Base-by-base conservation (phyloP, 2,888 invertebrate genomes). In the Endotricha flammealis region DNA sequence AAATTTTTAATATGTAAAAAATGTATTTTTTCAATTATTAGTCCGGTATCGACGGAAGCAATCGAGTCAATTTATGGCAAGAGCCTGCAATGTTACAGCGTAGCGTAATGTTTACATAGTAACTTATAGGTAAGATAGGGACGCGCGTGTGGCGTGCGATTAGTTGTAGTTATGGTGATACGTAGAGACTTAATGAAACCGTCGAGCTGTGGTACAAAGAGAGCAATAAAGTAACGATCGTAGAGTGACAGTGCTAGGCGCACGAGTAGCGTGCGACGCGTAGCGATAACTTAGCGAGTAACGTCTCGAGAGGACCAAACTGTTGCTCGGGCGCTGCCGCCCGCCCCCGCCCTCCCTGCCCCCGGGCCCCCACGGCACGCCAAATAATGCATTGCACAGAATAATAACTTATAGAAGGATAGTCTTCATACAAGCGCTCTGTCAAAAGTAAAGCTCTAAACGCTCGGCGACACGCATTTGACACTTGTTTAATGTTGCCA, bases 131-230 rank as follows among this genome's bases (percentile, higher is more conserved):
- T 76, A 71, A 70, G 62, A 55, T 66, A 72, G 63, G 46, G 72
- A 64, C 68, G 64, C 71, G 64, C 59, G 61, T 47, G 54, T 54
- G 57, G 48, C 41, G 56, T 58, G 56, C 54, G 59, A 64, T 55
- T 43, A 65, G 50, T 67, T 55, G 73, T 81, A 80, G 82, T 67
- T 74, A 72, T 71, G 71, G 82, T 82, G 82, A 82, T 82, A 81
- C 75, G 76, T 79, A 81, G 81, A 81, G 80, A 83, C 81, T 83
- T 78, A 80, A 73, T 73, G 80, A 77, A 81, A 82, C 78, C 77
- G 77, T 81, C 79, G 80, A 81, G 82, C 82, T 82, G 82, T 83
- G 82, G 79, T 78, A 78, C 73, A 75, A 79, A 73, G 78, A 77
- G 78, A 82, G 78, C 79, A 81, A 81, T 82, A 82, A 79, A 65